phyloP scores from a whole-genome alignment of 92 coral and sea anemone genomes.

The Phenganax stokvisi region DNA sequence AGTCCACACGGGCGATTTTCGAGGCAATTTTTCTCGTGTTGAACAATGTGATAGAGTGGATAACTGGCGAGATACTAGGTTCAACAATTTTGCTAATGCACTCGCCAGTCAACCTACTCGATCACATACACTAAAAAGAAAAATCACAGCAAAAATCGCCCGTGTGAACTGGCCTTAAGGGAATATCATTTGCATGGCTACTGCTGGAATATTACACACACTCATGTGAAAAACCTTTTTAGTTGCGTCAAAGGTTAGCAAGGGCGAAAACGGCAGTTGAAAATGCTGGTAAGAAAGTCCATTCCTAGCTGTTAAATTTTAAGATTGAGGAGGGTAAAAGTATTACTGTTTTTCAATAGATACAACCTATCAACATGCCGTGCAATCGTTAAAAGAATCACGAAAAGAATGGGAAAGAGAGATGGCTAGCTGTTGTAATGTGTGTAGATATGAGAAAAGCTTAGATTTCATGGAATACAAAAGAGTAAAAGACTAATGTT shows the following conservation, averaged over 20 bases:
- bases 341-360: slow-evolving; percentile 38
- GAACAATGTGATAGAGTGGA: too few species aligned
- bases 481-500: neutral
- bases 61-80: too few species aligned
- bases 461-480: neutral
- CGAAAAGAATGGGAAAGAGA: slow-evolving; percentile 84
- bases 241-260: slow-evolving; percentile 61
- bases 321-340: neutral
- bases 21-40: too few species aligned
- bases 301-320: neutral
- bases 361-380: slow-evolving; percentile 82
- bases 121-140: too few species aligned
- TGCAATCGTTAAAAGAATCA: slow-evolving; percentile 74
- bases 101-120: too few species aligned
- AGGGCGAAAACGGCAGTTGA: slow-evolving; percentile 69
- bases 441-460: slow-evolving; percentile 24
- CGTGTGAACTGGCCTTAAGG: neutral
- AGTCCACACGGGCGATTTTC: too few species aligned
- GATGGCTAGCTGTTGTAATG: slow-evolving; percentile 79
- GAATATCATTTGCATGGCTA: too few species aligned
- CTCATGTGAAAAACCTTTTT: neutral
- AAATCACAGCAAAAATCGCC: too few species aligned
- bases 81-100: too few species aligned
- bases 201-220: neutral
- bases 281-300: slow-evolving; percentile 56